Evolutionary conservation across 2,113 vertebrate genomes (phyloP), one percentile per base, ranked within the genome.

Genomic region (Dasypus novemcinctus): DNA sequence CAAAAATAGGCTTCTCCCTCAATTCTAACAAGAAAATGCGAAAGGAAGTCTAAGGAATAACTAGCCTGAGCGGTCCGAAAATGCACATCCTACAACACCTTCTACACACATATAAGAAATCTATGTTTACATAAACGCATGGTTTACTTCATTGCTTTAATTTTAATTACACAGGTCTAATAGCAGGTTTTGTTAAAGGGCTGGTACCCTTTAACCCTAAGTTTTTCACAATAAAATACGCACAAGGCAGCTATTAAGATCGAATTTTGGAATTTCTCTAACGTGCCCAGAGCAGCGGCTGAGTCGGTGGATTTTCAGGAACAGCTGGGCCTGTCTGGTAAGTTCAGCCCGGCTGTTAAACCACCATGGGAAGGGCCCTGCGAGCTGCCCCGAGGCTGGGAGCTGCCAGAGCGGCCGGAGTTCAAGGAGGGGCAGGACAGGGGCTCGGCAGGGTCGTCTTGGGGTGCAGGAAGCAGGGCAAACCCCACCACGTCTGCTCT

Each of bases 71-170:
- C 46, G 93, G 59, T 80, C 41, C 95, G 54, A 84, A 95, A 93
- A 66, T 72, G 29, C 68, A 68, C 33, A 86, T 85, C 13, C 38
- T 72, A 78, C 36, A 87, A 94, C 36, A 36, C 43, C 61, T 83
- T 21, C 54, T 57, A 46, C 84, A 61, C 61, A 95, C 20, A 87
- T 75, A 69, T 31, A 41, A 87, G 43, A 92, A 87, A 29, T 63
- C 71, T 71, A 21, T 29, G 18, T 8, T 87, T 72, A 64, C 75
- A 46, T 3, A 87, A 36, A 80, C 5, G 29, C 59, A 83, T 96
- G 87, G 83, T 85, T 93, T 64, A 54, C 63, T 41, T 87, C 71
- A 54, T 63, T 90, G 69, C 95, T 64, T 97, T 97, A 59, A 18
- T 63, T 54, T 38, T 80, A 93, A 92, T 87, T 90, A n/a, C 43